phyloP scores from a whole-genome alignment of 2,797 vertebrate genomes.

The Crax fasciolata region DNA sequence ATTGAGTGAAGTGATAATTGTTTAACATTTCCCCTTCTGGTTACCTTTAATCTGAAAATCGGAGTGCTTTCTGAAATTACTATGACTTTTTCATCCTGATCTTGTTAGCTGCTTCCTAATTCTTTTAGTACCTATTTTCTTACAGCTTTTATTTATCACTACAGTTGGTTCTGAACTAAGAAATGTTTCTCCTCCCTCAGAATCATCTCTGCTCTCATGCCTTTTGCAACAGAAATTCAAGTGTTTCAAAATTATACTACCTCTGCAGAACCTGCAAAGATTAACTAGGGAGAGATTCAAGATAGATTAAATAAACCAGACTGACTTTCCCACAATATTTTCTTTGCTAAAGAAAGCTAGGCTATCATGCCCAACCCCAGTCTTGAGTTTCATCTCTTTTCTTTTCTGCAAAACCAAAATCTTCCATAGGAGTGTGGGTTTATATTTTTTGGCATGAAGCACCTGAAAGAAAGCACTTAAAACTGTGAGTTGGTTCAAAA shows the following conservation, averaged over 20 bases:
- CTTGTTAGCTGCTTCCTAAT: constrained; percentile 14
- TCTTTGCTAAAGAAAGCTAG: neutral
- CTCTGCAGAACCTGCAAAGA: neutral
- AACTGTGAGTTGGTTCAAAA: neutral
- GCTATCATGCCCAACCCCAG: neutral
- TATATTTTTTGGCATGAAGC: neutral
- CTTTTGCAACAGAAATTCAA: constrained; percentile 16
- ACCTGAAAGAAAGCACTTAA: neutral
- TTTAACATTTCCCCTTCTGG: neutral
- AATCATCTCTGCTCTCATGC: neutral
- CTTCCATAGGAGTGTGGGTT: neutral
- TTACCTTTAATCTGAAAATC: neutral
- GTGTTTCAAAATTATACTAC: neutral
- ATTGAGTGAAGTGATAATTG: neutral
- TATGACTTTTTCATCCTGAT: neutral
- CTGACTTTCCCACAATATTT: neutral
- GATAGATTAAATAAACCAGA: neutral
- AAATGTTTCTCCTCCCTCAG: neutral
- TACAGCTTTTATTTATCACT: constrained; percentile 15
- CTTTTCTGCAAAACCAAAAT: neutral
- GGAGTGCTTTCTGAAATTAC: neutral
- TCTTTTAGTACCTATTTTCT: constrained; percentile 1
- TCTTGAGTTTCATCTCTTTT: neutral
- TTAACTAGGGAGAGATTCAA: neutral
- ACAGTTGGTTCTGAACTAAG: neutral